Base-by-base conservation (phyloP, 2,113 vertebrate species). In the Odontophorus gujanensis region DNA sequence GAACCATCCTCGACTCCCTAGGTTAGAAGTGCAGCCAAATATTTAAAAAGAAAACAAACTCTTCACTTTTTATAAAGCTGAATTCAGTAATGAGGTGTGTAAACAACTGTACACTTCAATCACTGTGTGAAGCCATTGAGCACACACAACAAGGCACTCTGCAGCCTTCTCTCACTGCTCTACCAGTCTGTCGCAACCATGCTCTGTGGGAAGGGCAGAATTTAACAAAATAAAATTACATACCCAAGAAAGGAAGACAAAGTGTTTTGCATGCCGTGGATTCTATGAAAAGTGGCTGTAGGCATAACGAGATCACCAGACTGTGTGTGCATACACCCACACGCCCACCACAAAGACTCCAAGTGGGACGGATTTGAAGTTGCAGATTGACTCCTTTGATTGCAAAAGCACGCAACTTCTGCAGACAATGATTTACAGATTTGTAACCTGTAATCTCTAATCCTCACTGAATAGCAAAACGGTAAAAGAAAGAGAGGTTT, bases 361-460 rank as follows among this genome's bases (percentile, higher is more conserved):
- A 7, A 4, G 6, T 0, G 19, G 0, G 0, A 20, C 6, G 55
- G 48, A 45, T 47, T 73, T 34, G 77, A 63, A 34, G 55, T 30
- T 66, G 36, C 43, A 26, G 24, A 28, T 17, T 42, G 17, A 30
- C 4, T 66, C 48, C 79, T n/a, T 21, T 6, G 55, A 79, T 7
- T 20, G 25, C 38, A 40, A 7, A 59, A 58, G 22, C 32, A 2
- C 0, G 18, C 30, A 72, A 0, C 2, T 7, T 38, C 4, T 10
- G 34, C 19, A 50, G 45, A 51, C 30, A 8, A 6, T 28, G 2
- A 71, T 20, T n/a, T 50, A 38, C 51, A 71, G 47, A 22, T 17
- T 25, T 0, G 36, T 0, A 42, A 63, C 34, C n/a, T 15, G 26
- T 2, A 20, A 40, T n/a, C 61, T 18, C 59, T 26, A 2, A 43